Percentiles rank a stretch among this genome's conserved stretches.
Evolutionary conservation across 2,888 invertebrate species (phyloP).

Genomic region (Zelleria hepariella): DNA sequence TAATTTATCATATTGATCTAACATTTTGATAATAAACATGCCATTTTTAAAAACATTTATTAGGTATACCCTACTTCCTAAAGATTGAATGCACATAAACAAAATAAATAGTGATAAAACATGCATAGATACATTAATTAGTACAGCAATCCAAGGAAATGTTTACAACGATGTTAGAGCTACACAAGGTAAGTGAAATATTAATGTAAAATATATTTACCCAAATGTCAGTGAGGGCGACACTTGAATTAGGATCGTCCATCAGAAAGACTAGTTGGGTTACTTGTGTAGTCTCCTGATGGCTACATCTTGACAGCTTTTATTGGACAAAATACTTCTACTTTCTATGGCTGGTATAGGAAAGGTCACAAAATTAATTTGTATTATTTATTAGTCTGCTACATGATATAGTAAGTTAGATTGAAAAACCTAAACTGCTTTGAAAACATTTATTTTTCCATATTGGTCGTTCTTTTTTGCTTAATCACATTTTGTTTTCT

Average conservation of each 20-base stretch:
- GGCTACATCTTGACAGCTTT: conserved; percentile 67
- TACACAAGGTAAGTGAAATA: conserved; percentile 28
- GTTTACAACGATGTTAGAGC: conserved; percentile 45
- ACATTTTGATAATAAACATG: background rate
- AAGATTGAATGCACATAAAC: background rate
- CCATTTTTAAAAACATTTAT: background rate
- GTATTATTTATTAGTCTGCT: background rate
- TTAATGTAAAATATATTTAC: conserved; percentile 68
- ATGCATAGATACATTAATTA: conserved; percentile 55
- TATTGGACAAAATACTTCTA: conserved; percentile 22
- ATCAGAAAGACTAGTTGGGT: conserved; percentile 32
- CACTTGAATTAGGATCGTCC: conserved; percentile 57
- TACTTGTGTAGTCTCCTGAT: conserved; percentile 47
- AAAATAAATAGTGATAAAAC: conserved; percentile 17
- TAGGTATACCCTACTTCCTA: background rate
- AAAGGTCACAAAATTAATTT: background rate
- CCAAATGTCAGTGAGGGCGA: conserved; percentile 65
- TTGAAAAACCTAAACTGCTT: conserved; percentile 29
- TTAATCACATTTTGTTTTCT: conserved; percentile 43
- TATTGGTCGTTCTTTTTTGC: conserved; percentile 55
- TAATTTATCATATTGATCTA: background rate
- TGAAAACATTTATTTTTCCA: conserved; percentile 67
- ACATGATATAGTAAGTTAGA: background rate
- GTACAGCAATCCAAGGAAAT: conserved; percentile 58
- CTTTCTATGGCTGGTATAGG: background rate